These are phyloP conservation scores for Arge pagana DNA, from an alignment of 2,888 invertebrate species.

Conservation along the genomic window DNA sequence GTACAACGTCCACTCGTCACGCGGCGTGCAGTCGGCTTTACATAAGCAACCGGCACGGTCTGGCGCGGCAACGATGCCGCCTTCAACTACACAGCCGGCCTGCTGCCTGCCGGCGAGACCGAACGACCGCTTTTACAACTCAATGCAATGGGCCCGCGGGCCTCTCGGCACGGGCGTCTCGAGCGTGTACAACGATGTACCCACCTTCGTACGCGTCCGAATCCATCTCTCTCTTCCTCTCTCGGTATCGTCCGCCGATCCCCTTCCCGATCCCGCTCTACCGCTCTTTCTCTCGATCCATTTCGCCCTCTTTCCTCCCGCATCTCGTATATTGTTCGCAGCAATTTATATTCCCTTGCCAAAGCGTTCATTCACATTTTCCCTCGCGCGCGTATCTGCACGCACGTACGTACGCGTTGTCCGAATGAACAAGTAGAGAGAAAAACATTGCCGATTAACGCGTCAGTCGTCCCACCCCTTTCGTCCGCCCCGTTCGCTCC, in stretches of 20 bases:
- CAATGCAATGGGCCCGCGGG: slow-evolving; percentile 50
- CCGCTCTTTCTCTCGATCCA: slow-evolving; percentile 21
- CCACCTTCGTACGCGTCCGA: not conserved
- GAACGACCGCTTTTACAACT: slow-evolving; percentile 58
- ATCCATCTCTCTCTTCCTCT: slow-evolving; percentile 26
- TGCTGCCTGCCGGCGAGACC: slow-evolving; percentile 54
- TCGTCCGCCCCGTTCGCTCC: no score
- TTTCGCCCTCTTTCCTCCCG: slow-evolving; percentile 17
- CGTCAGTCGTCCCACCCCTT: no score
- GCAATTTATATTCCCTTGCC: slow-evolving; percentile 43
- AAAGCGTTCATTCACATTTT: slow-evolving; percentile 44
- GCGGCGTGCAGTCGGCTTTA: slow-evolving; percentile 58
- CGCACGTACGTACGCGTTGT: no score
- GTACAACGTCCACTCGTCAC: slow-evolving; percentile 59
- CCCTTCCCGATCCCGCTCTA: slow-evolving; percentile 27
- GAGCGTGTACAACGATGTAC: slow-evolving; percentile 18
- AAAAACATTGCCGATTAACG: not conserved
- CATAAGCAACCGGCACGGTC: slow-evolving; percentile 56
- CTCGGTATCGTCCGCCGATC: slow-evolving; percentile 24
- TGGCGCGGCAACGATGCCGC: no score
- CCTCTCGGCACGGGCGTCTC: slow-evolving; percentile 25
- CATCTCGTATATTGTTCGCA: slow-evolving; percentile 40
- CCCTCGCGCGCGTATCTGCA: no score
- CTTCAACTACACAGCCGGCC: slow-evolving; percentile 14
- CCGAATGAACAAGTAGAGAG: not conserved